Conservation (phyloP, 1,140 invertebrate species). For the Monomorium pharaonis region DNA sequence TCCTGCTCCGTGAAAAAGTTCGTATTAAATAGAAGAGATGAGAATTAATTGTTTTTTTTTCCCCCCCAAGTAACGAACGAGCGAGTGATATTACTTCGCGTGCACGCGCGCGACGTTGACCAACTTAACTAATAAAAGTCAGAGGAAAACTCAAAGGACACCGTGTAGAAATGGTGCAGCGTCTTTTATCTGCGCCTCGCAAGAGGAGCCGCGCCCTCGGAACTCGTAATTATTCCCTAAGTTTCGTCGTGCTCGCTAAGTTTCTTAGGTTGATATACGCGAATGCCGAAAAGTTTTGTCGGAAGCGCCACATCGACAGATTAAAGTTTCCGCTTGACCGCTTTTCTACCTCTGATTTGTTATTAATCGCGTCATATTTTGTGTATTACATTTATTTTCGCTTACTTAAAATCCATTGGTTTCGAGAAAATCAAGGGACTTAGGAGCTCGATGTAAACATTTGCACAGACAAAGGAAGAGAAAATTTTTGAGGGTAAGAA, state of each 20-base stretch:
- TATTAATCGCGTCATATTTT: slow-evolving; percentile 8
- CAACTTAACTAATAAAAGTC: slow-evolving; percentile 68
- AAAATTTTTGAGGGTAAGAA: neutral
- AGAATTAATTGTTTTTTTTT: slow-evolving; percentile 24
- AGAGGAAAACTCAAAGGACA: slow-evolving; percentile 25
- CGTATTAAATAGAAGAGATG: neutral
- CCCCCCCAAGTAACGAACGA: neutral
- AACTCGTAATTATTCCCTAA: slow-evolving; percentile 69
- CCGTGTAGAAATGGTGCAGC: neutral
- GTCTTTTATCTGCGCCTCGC: slow-evolving; percentile 67
- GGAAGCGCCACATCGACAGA: neutral
- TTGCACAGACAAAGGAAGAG: no score
- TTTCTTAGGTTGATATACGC: slow-evolving; percentile 62
- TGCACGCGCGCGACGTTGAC: neutral
- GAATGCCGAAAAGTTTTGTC: slow-evolving; percentile 35
- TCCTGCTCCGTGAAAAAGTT: neutral
- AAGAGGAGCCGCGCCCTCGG: slow-evolving; percentile 45
- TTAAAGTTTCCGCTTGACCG: slow-evolving; percentile 44
- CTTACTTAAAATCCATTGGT: neutral
- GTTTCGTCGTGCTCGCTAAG: slow-evolving; percentile 37
- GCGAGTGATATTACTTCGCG: neutral
- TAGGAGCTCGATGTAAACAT: neutral
- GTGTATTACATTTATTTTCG: neutral
- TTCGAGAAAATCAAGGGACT: neutral
- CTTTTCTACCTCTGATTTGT: slow-evolving; percentile 20